Percentiles rank a stretch among this genome's conserved stretches.
Conservation (phyloP, 2,888 invertebrate species). For the Cephus pulcher region DNA sequence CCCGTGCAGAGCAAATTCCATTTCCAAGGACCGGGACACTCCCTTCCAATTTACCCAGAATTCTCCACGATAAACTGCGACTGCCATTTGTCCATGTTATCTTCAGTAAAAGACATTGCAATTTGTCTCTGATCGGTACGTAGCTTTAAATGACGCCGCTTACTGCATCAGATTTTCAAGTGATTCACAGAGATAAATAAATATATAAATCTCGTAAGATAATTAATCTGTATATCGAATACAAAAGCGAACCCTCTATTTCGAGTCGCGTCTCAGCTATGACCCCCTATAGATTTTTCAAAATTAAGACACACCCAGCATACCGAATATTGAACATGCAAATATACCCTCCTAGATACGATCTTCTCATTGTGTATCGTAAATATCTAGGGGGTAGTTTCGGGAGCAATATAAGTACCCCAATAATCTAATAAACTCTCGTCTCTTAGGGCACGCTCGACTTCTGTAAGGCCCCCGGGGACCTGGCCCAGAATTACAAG, state of each 20-base stretch:
- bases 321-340: not conserved
- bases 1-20: not conserved
- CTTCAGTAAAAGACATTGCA: not conserved
- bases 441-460: conserved; percentile 22
- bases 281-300: not conserved
- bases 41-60: not conserved
- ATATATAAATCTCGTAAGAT: not conserved
- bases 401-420: conserved; percentile 14
- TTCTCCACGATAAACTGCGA: not conserved
- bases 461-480: not conserved
- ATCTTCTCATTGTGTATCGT: not conserved
- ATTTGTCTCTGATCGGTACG: not conserved
- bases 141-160: not conserved
- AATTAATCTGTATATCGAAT: not conserved
- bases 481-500: conserved; percentile 1
- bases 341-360: not conserved
- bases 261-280: not conserved
- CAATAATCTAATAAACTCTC: conserved; percentile 42
- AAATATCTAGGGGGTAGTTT: not conserved
- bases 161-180: not conserved
- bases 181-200: not conserved
- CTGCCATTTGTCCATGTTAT: not conserved
- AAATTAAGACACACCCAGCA: not conserved
- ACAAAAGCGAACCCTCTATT: not conserved
- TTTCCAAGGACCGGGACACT: not conserved